Conservation (phyloP, 2,888 invertebrate species). For the Strigamia crassipes region DNA sequence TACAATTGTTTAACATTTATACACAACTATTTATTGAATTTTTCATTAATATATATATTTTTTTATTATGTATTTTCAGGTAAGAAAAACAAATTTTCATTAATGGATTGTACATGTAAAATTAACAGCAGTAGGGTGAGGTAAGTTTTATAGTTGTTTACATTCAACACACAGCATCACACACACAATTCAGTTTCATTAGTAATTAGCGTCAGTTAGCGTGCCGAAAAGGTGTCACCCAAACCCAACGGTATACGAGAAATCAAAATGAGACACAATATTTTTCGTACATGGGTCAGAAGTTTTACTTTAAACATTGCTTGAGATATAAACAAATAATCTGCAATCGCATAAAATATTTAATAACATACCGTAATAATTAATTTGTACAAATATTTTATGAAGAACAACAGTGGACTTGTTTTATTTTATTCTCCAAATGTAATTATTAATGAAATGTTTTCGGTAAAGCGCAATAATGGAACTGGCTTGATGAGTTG, state of each 20-base stretch:
- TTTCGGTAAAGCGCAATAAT: constrained; percentile 18
- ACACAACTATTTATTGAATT: too few species aligned
- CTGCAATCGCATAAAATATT: too few species aligned
- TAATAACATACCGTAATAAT: too few species aligned
- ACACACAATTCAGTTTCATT: constrained; percentile 32
- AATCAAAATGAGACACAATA: background rate
- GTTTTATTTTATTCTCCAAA: background rate
- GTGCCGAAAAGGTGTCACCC: constrained; percentile 31
- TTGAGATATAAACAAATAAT: background rate
- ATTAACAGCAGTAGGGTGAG: background rate
- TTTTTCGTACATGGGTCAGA: constrained; percentile 13
- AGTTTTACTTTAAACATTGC: background rate
- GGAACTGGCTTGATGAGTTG: background rate
- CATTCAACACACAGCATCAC: background rate
- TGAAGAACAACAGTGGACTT: background rate
- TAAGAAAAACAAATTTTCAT: constrained; percentile 29
- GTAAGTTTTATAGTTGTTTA: constrained; percentile 33
- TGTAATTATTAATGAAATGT: constrained; percentile 20
- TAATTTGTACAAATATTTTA: too few species aligned
- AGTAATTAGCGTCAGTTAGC: constrained; percentile 22
- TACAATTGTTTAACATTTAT: background rate
- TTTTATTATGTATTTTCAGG: constrained; percentile 29
- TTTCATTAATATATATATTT: background rate
- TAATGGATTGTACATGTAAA: constrained; percentile 1
- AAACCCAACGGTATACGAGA: background rate